Conservation (phyloP, 2,113 vertebrate species). For the Oncorhynchus nerka region DNA sequence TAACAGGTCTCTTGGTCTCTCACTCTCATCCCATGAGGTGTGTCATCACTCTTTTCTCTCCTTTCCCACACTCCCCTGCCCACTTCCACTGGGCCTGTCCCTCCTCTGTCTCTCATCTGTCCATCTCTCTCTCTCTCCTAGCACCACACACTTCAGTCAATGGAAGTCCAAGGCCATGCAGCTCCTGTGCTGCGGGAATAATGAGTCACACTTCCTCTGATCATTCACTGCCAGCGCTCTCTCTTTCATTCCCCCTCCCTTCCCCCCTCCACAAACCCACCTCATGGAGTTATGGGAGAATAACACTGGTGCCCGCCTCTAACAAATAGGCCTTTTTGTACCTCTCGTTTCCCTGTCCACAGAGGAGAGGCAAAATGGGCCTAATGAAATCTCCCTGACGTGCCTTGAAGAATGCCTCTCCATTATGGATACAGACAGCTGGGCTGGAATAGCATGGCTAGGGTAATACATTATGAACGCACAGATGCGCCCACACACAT, state of each 20-base stretch:
- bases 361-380: constrained; percentile 19
- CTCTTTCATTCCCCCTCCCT: constrained; percentile 8
- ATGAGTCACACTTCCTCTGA: constrained; percentile 4
- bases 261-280: constrained; percentile 19
- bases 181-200: neutral
- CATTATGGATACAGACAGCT: constrained; percentile 56
- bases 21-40: neutral
- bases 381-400: constrained; percentile 25
- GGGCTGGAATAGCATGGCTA: constrained; percentile 46
- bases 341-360: constrained; percentile 17
- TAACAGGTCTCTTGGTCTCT: neutral
- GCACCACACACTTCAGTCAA: too few species aligned
- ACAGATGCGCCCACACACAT: neutral
- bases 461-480: constrained; percentile 29
- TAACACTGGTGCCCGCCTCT: constrained; percentile 23
- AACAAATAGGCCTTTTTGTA: constrained; percentile 41
- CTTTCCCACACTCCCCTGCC: too few species aligned
- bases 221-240: constrained; percentile 3
- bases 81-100: neutral
- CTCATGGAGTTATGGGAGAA: constrained; percentile 46
- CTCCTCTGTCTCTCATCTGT: too few species aligned
- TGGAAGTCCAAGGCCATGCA: too few species aligned
- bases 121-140: neutral
- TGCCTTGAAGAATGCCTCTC: constrained; percentile 48
- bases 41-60: neutral